A percentile compares a stretch with the other conserved stretches of the same genome.
Evolutionary conservation across 2,113 vertebrate genomes (phyloP).

Genomic region (Hirundichthys speculiger): DNA sequence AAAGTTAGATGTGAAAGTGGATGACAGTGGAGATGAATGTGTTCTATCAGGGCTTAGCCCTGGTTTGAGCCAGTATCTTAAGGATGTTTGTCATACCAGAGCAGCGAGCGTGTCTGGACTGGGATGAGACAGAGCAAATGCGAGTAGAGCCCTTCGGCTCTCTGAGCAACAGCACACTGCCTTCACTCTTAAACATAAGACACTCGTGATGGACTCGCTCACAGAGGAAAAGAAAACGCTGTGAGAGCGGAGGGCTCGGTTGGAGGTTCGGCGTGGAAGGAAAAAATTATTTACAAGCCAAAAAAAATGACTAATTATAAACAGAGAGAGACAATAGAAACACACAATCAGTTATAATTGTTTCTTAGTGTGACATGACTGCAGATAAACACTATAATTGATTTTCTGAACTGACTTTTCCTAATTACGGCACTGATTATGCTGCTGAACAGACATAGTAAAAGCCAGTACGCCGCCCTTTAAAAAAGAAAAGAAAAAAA

Average conservation of each 20-base stretch:
- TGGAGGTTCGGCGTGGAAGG: constrained; percentile 24
- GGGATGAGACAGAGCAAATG: constrained; percentile 54
- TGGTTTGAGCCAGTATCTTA: constrained; percentile 33
- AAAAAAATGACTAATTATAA: constrained; percentile 63
- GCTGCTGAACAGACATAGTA: constrained; percentile 72
- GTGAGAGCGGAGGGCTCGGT: constrained; percentile 12
- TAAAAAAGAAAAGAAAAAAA: constrained; percentile 42
- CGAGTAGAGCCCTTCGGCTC: constrained; percentile 28
- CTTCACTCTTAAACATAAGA: constrained; percentile 22
- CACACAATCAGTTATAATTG: constrained; percentile 70
- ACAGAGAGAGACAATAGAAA: constrained; percentile 58
- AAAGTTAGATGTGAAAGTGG: constrained; percentile 32
- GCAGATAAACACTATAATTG: constrained; percentile 72
- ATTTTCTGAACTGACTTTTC: constrained; percentile 75
- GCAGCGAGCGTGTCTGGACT: constrained; percentile 60
- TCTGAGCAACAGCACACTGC: constrained; percentile 30
- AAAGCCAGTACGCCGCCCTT: too few species aligned
- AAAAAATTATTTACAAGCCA: constrained; percentile 55
- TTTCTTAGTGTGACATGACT: constrained; percentile 68
- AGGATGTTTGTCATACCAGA: constrained; percentile 72
- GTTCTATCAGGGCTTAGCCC: constrained; percentile 17
- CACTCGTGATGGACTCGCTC: constrained; percentile 13
- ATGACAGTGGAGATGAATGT: constrained; percentile 32
- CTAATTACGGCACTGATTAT: constrained; percentile 80
- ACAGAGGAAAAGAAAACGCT: constrained; percentile 14